These are phyloP conservation scores for Drosophila punjabiensis DNA, from an alignment of 1,140 invertebrate genomes.

Conservation along the genomic window DNA sequence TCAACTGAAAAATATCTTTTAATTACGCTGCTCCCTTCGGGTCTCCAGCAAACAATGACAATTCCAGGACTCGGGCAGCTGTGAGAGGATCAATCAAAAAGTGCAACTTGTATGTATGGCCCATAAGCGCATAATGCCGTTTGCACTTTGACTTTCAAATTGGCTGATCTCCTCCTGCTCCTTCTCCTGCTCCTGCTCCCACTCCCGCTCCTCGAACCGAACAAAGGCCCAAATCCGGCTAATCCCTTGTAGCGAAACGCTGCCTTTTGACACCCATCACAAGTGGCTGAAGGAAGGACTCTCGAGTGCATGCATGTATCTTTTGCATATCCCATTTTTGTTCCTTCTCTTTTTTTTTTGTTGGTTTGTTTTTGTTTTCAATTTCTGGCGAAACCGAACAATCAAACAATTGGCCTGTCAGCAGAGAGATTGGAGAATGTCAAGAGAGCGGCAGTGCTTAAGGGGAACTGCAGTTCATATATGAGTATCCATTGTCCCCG, in stretches of 20 bases:
- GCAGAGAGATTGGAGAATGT: slow-evolving; percentile 62
- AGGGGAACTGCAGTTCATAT: slow-evolving; percentile 61
- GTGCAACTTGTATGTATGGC: slow-evolving; percentile 56
- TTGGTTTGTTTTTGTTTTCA: slow-evolving; percentile 49
- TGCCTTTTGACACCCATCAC: slow-evolving; percentile 80
- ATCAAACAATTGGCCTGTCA: slow-evolving; percentile 77
- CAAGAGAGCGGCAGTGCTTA: slow-evolving; percentile 65
- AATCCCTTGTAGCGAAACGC: slow-evolving; percentile 67
- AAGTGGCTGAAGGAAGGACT: slow-evolving; percentile 71
- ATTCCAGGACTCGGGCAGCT: slow-evolving; percentile 54
- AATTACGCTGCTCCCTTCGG: slow-evolving; percentile 50
- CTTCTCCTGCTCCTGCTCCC: background rate
- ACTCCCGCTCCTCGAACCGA: background rate
- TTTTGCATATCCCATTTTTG: slow-evolving; percentile 45
- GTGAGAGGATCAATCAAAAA: slow-evolving; percentile 57
- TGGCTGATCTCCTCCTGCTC: slow-evolving; percentile 59
- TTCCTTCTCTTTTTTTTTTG: slow-evolving; percentile 28
- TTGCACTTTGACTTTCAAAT: slow-evolving; percentile 79
- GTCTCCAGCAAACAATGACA: slow-evolving; percentile 32
- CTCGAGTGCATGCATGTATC: slow-evolving; percentile 46
- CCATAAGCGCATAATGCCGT: slow-evolving; percentile 72
- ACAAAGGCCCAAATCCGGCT: slow-evolving; percentile 71
- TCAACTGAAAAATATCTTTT: slow-evolving; percentile 67
- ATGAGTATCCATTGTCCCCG: slow-evolving; percentile 52
- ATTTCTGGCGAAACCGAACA: slow-evolving; percentile 64